These are phyloP conservation scores for Drosophila trapezifrons DNA, from an alignment of 1,140 invertebrate species.

Conservation along the genomic window DNA sequence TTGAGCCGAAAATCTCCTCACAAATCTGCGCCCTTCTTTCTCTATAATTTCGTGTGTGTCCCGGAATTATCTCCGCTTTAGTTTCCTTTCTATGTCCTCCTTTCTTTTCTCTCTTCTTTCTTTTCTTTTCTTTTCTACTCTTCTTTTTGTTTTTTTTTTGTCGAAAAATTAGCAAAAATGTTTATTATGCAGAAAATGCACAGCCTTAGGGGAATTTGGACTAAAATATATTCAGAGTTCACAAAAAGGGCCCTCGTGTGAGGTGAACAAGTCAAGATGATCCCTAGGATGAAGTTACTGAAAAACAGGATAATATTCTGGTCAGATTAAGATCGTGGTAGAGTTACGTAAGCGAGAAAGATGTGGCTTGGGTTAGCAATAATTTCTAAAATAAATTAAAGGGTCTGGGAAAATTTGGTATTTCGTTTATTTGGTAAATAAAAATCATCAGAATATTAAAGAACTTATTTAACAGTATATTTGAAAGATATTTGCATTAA, in stretches of 20 bases:
- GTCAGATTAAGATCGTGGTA: slow-evolving; percentile 1
- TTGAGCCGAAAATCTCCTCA: slow-evolving; percentile 45
- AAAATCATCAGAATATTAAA: no score
- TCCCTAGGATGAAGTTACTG: background rate
- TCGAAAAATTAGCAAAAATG: slow-evolving; percentile 39
- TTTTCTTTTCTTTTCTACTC: background rate
- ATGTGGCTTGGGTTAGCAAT: background rate
- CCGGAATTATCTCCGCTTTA: slow-evolving; percentile 41
- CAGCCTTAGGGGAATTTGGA: slow-evolving; percentile 14
- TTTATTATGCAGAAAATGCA: slow-evolving; percentile 36
- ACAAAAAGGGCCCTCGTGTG: slow-evolving; percentile 7
- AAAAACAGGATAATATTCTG: background rate
- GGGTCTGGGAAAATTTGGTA: no score
- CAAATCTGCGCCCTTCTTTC: slow-evolving; percentile 41
- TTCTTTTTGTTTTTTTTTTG: background rate
- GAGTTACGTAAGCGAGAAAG: background rate
- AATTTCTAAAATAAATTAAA: no score
- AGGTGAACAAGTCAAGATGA: slow-evolving; percentile 23
- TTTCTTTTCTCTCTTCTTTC: background rate
- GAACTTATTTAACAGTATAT: no score
- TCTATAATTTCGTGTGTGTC: slow-evolving; percentile 39
- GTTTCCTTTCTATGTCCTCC: slow-evolving; percentile 25
- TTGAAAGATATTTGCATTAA: no score
- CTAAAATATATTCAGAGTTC: slow-evolving; percentile 13
- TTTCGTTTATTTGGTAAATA: no score